phyloP scores from a whole-genome alignment of 2,797 vertebrate genomes.

The Trichosurus vulpecula region DNA sequence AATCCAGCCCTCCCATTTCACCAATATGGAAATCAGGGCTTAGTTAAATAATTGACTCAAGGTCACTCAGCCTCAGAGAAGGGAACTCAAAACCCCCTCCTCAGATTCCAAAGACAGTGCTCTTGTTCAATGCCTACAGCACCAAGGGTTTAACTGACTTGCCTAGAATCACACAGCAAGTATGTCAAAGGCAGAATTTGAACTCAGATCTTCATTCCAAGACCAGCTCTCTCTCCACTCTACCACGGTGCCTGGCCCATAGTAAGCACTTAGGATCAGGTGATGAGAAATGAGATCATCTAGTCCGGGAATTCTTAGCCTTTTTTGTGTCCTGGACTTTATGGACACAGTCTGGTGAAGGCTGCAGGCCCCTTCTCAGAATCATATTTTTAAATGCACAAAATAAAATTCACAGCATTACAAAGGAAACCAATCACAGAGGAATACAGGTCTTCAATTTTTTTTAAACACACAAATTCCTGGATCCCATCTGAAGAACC shows the following conservation, averaged over 20 bases:
- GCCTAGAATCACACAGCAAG: background rate
- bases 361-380: background rate
- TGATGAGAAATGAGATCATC: background rate
- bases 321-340: background rate
- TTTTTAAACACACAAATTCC: background rate
- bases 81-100: background rate
- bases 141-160: background rate
- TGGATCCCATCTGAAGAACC: background rate
- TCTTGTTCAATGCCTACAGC: background rate
- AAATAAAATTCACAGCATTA: background rate
- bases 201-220: background rate
- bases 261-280: background rate
- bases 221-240: background rate
- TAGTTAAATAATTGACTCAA: background rate
- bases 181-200: background rate
- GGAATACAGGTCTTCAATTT: background rate
- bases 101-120: background rate
- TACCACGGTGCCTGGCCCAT: background rate
- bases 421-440: background rate
- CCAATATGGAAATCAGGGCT: background rate
- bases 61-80: background rate
- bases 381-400: background rate
- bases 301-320: background rate
- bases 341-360: background rate
- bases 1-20: background rate